These are phyloP conservation scores for Penelope pileata DNA, from an alignment of 2,113 vertebrate genomes.

Conservation along the genomic window DNA sequence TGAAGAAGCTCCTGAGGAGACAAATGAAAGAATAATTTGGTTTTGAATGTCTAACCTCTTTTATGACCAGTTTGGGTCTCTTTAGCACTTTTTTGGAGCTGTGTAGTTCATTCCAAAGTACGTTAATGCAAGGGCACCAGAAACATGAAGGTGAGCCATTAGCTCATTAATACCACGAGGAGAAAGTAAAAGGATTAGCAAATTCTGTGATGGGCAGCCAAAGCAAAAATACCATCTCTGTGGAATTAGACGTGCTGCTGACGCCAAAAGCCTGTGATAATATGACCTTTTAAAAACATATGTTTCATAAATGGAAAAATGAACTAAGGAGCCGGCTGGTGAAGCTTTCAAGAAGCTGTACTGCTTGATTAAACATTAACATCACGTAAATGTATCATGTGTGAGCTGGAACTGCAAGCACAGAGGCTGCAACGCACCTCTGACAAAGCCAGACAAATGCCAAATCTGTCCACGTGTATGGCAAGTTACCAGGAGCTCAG, in stretches of 20 bases:
- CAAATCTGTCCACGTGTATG: not conserved
- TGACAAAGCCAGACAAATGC: not conserved
- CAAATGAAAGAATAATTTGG: not conserved
- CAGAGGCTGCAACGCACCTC: not conserved
- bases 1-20: not conserved
- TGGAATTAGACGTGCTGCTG: not conserved
- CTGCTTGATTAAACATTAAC: not conserved
- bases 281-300: not conserved
- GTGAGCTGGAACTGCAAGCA: not conserved
- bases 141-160: not conserved
- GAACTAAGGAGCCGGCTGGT: not conserved
- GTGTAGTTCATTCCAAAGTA: not conserved
- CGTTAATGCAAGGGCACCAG: not conserved
- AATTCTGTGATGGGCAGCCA: not conserved
- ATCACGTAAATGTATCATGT: not conserved
- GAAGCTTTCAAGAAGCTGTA: not conserved
- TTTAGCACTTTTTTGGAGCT: not conserved
- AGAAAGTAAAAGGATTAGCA: not conserved
- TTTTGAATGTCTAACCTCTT: not conserved
- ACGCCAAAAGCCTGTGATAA: not conserved
- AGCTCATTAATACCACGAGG: not conserved
- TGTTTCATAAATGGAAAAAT: conserved; percentile 1
- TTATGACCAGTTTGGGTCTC: not conserved
- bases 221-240: not conserved
- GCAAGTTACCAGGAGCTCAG: conserved; percentile 3